Base-by-base conservation (phyloP, 1,140 invertebrate species). In the Mizuhopecten yessoensis region DNA sequence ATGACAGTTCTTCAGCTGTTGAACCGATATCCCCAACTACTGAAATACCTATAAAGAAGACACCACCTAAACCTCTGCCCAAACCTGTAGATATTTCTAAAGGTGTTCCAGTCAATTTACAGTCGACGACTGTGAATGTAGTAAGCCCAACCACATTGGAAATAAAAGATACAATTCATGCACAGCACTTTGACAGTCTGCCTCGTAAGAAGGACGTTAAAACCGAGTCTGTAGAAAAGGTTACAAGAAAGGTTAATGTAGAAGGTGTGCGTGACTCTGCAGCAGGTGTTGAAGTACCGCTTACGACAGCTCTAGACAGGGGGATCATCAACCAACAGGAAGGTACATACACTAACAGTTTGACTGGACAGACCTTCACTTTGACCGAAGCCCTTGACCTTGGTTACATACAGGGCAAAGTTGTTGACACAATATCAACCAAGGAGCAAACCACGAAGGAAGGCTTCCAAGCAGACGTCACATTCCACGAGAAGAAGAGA, bases 171-270 rank as follows among this genome's bases (percentile, higher is more conserved):
- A 98, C 90, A 98, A 99, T 96, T 97, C 98, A 13, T 97, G 97
- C 92, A 98, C 97, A 45, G 98, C 98, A 93, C 97, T 98, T 96
- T 97, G 98, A 93, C 97, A 99, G 94, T 98, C 98, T 93, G 97
- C 99, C 87, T 98, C 98, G 94, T 98, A 98, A 95, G 98, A 98
- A 45, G 98, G 99, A 88, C 97, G 98, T 95, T 97, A 98, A 57
- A 98, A 98, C 95, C 97, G 99, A 88, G 90, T 96, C 86, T 88
- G 92, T 89, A 91, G 94, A 89, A 89, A 94, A 97, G 95, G 97
- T 97, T 86, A 98, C 98, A 93, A 97, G 97, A 49, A 98, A 98
- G 96, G 97, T 99, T 17, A 98, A 98, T 10, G 97, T 99, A 34
- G 98, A 99, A 96, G 98, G 98, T 23, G 97, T 99, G 86, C 95